Percentiles rank a stretch among this genome's conserved stretches.
Evolutionary conservation across 1,140 invertebrate species (phyloP).

Genomic region (Metopolophium dirhodum): DNA sequence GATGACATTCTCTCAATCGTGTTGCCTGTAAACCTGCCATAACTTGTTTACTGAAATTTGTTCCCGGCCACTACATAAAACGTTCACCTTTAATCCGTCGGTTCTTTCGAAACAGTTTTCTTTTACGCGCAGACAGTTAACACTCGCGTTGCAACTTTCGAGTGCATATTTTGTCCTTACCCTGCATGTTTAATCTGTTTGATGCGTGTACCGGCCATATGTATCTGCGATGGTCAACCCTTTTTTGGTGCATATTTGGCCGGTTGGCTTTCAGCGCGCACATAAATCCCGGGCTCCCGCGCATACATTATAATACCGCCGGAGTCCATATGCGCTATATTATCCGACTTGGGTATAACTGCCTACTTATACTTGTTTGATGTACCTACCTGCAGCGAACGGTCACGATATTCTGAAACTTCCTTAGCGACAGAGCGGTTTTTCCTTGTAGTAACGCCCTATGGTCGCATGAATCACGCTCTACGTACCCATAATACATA

Average conservation of each 20-base stretch:
- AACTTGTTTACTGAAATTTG: not conserved
- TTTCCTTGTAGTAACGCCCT: slow-evolving; percentile 26
- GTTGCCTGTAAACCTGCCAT: not conserved
- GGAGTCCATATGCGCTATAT: not conserved
- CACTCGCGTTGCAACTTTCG: not conserved
- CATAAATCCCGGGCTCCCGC: not conserved
- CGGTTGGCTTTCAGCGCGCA: not conserved
- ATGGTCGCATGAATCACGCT: slow-evolving; percentile 1
- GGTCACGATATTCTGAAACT: slow-evolving; percentile 32
- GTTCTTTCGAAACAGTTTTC: not conserved
- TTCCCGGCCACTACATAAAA: not conserved
- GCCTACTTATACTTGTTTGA: not conserved
- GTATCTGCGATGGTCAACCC: not conserved
- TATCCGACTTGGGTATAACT: not conserved
- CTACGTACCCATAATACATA: not conserved
- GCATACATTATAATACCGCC: not conserved
- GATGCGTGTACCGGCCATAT: not conserved
- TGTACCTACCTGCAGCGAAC: not conserved
- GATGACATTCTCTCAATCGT: not conserved
- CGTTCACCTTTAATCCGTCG: not conserved
- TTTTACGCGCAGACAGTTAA: not conserved
- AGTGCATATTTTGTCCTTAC: not conserved
- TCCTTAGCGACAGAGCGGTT: slow-evolving; percentile 31
- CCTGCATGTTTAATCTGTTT: not conserved
- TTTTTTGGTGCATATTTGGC: slow-evolving; percentile 4